Percentiles rank a stretch among this genome's conserved stretches.
Evolutionary conservation across 1,140 invertebrate species (phyloP).

Genomic region (Arion vulgaris): DNA sequence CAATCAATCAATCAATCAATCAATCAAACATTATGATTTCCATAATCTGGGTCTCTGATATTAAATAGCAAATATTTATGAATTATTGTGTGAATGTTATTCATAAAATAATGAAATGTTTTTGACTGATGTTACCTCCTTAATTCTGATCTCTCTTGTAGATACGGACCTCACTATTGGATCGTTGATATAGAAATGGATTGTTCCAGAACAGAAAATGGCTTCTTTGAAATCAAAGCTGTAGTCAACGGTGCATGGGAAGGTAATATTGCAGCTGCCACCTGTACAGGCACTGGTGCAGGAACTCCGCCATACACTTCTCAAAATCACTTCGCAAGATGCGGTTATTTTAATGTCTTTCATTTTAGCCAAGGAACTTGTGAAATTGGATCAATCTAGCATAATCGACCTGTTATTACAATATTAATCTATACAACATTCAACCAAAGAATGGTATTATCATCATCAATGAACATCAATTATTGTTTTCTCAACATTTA

Average conservation of each 20-base stretch:
- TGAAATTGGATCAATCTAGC: constrained; percentile 55
- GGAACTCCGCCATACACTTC: constrained; percentile 60
- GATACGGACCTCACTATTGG: constrained; percentile 74
- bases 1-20: no score
- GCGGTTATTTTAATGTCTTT: constrained; percentile 73
- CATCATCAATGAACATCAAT: no score
- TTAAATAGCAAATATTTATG: no score
- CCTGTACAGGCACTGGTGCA: constrained; percentile 66
- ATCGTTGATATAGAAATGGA: constrained; percentile 74
- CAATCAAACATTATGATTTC: no score
- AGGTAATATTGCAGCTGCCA: constrained; percentile 48
- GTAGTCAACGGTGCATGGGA: constrained; percentile 66
- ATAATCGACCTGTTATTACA: no score
- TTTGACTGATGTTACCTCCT: no score
- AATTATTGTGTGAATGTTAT: neutral
- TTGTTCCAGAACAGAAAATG: constrained; percentile 71
- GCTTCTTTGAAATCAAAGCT: constrained; percentile 75
- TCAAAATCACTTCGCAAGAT: constrained; percentile 72
- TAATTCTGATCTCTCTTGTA: no score
- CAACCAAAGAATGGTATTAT: no score
- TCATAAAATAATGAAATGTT: no score
- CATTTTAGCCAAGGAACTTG: constrained; percentile 64
- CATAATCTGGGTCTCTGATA: neutral
- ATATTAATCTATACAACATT: no score
- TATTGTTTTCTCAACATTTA: no score